These are phyloP conservation scores for Procambarus virginalis DNA, from an alignment of 1,140 invertebrate genomes.

Conservation along the genomic window DNA sequence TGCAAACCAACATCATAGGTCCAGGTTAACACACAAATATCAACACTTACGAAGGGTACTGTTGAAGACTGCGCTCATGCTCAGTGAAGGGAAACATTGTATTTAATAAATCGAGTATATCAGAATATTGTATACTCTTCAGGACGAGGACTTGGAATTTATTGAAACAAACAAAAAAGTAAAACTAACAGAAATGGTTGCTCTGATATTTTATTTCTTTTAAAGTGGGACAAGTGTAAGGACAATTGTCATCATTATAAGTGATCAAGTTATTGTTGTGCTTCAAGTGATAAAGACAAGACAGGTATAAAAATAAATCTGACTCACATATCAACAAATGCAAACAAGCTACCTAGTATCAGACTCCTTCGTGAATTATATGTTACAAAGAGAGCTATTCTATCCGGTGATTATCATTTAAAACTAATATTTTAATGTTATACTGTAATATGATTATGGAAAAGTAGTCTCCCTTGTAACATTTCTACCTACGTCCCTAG, in stretches of 20 bases:
- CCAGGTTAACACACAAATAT: neutral
- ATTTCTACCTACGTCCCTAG: neutral
- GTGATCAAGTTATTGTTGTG: slow-evolving; percentile 21
- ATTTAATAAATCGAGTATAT: slow-evolving; percentile 9
- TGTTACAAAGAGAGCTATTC: neutral
- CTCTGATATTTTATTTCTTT: slow-evolving; percentile 46
- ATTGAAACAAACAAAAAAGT: slow-evolving; percentile 25
- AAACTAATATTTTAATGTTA: neutral
- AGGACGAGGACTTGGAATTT: slow-evolving; percentile 18
- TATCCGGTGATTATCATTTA: neutral
- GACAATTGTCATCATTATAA: slow-evolving; percentile 33
- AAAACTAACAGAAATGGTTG: slow-evolving; percentile 28
- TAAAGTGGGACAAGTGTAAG: slow-evolving; percentile 31
- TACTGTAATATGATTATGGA: neutral
- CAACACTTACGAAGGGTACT: slow-evolving; percentile 53
- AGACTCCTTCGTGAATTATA: neutral
- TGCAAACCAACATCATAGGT: neutral
- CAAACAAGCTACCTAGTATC: slow-evolving; percentile 20
- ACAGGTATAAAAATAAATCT: slow-evolving; percentile 53
- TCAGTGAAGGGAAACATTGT: slow-evolving; percentile 25
- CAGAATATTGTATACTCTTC: slow-evolving; percentile 38
- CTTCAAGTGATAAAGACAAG: neutral
- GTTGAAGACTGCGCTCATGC: slow-evolving; percentile 37
- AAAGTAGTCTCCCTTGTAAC: neutral
- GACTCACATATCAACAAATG: slow-evolving; percentile 26